A percentile compares a stretch with the other conserved stretches of the same genome.
These are phyloP conservation scores for Drosophila dives DNA, from an alignment of 2,888 invertebrate genomes.

Conservation along the genomic window DNA sequence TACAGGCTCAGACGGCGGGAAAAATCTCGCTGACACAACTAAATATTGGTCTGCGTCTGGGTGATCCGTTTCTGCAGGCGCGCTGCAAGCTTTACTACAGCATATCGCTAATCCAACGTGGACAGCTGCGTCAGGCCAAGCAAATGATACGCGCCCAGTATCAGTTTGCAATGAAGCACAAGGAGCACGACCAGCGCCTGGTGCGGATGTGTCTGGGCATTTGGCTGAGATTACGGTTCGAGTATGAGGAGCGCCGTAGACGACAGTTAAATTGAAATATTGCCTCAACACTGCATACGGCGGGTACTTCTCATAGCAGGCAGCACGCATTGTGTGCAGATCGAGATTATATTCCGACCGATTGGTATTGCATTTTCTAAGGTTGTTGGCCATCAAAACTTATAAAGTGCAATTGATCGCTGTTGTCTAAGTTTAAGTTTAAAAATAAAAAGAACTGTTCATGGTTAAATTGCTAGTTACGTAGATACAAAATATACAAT, in stretches of 20 bases:
- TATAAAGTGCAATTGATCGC: neutral
- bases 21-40: slow-evolving; percentile 94
- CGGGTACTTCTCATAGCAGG: neutral
- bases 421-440: slow-evolving; percentile 10
- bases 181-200: slow-evolving; percentile 87
- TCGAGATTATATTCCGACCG: neutral
- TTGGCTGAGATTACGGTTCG: slow-evolving; percentile 91
- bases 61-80: slow-evolving; percentile 92
- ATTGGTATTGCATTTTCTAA: neutral
- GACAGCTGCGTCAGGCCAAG: slow-evolving; percentile 88
- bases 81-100: slow-evolving; percentile 95
- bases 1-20: slow-evolving; percentile 94
- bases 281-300: neutral
- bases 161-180: slow-evolving; percentile 83
- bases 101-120: slow-evolving; percentile 94
- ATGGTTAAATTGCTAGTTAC: slow-evolving; percentile 16
- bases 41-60: slow-evolving; percentile 91
- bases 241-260: slow-evolving; percentile 66
- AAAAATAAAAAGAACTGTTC: slow-evolving; percentile 7
- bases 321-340: neutral
- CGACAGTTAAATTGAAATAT: slow-evolving; percentile 8
- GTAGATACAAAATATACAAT: slow-evolving; percentile 33
- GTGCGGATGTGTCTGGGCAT: slow-evolving; percentile 94
- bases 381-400: neutral
- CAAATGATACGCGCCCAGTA: slow-evolving; percentile 87